Conservation (phyloP, 2,888 invertebrate species). For the Ditula angustiorana region DNA sequence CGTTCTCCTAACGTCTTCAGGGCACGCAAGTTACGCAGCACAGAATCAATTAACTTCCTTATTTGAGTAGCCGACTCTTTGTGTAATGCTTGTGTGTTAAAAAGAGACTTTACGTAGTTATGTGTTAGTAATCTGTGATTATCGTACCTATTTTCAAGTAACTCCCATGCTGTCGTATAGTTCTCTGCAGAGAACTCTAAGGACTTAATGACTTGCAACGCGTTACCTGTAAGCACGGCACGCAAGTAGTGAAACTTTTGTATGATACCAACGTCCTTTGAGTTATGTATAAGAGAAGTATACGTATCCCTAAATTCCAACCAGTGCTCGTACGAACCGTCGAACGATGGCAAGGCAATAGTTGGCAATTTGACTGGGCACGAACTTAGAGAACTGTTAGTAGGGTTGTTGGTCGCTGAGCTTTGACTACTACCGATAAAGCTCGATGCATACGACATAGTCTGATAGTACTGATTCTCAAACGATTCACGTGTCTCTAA, state of each 20-base stretch:
- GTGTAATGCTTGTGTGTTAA: neutral
- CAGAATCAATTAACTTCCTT: neutral
- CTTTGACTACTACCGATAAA: neutral
- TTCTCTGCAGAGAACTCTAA: too few relatives aligned
- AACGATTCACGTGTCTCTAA: neutral
- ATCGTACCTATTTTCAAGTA: too few relatives aligned
- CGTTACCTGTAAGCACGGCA: too few relatives aligned
- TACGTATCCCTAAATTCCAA: slow-evolving; percentile 28
- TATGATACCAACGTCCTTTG: neutral
- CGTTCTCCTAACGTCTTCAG: neutral
- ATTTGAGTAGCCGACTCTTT: neutral
- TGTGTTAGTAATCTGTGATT: too few relatives aligned
- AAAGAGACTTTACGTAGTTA: neutral
- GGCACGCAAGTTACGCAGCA: neutral
- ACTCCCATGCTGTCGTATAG: too few relatives aligned
- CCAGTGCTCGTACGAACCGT: slow-evolving; percentile 28
- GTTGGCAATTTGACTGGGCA: slow-evolving; percentile 20
- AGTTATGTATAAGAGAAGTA: neutral
- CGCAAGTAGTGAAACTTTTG: too few relatives aligned
- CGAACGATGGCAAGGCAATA: slow-evolving; percentile 20
- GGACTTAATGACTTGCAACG: too few relatives aligned
- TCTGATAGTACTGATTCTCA: neutral
- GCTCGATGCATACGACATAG: neutral
- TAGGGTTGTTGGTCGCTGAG: neutral
- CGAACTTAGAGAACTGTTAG: neutral